A percentile compares a stretch with the other conserved stretches of the same genome.
phyloP scores from a whole-genome alignment of 2,113 vertebrate genomes.

The Hypomesus transpacificus region DNA sequence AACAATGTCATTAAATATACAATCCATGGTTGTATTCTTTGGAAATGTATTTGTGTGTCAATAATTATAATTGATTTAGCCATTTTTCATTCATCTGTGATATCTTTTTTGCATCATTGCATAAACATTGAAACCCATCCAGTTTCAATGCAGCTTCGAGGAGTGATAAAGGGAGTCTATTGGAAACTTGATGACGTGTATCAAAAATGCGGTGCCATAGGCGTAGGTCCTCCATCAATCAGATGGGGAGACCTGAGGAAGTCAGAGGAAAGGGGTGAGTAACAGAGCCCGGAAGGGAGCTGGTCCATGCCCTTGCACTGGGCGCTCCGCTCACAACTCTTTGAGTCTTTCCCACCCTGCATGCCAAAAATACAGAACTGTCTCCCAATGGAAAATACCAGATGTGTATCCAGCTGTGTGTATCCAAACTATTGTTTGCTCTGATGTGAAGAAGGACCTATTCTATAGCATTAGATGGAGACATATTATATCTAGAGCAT shows the following conservation, averaged over 20 bases:
- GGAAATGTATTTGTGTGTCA: too few relatives aligned
- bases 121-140: too few relatives aligned
- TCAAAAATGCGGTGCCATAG: not conserved
- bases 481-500: too few relatives aligned
- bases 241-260: not conserved
- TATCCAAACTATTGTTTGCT: too few relatives aligned
- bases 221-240: not conserved
- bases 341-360: not conserved
- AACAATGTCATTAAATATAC: not conserved
- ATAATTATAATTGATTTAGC: too few relatives aligned
- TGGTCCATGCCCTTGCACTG: not conserved
- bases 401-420: too few relatives aligned
- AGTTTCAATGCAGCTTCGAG: not conserved
- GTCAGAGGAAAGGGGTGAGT: not conserved
- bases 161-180: not conserved
- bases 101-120: too few relatives aligned
- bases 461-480: too few relatives aligned
- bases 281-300: conserved; percentile 9
- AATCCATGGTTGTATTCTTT: too few relatives aligned
- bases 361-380: not conserved
- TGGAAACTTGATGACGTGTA: not conserved
- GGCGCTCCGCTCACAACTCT: not conserved
- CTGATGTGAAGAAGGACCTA: too few relatives aligned
- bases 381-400: not conserved
- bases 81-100: too few relatives aligned